Conservation (phyloP, 2,888 invertebrate species). For the Frankliniella intonsa region DNA sequence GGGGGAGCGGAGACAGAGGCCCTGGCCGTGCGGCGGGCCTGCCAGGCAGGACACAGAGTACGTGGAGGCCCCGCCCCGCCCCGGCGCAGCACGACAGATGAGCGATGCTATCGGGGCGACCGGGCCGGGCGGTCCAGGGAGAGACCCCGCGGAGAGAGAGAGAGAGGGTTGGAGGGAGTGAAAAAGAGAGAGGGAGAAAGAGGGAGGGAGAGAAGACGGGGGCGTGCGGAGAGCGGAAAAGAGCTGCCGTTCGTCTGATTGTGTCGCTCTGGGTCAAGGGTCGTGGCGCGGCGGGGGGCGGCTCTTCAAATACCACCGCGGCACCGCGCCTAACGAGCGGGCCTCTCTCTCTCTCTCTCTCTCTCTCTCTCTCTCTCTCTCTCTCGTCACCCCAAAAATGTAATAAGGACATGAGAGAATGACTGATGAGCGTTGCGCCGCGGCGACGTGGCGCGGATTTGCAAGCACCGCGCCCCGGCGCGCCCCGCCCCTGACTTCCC, state of each 20-base stretch:
- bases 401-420: not conserved
- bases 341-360: not conserved
- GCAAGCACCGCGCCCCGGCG: not conserved
- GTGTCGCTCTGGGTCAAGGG: not conserved
- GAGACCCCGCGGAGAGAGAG: not conserved
- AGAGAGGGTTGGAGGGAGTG: not conserved
- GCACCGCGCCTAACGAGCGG: not conserved
- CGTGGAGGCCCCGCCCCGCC: not conserved
- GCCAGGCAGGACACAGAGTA: too few species aligned
- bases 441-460: not conserved
- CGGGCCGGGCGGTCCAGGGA: not conserved
- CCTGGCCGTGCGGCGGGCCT: too few species aligned
- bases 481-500: too few species aligned
- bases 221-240: not conserved
- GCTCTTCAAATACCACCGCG: not conserved
- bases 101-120: not conserved
- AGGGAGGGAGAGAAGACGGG: not conserved
- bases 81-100: not conserved
- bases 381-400: not conserved
- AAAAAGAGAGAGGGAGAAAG: not conserved
- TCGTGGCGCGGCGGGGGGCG: not conserved
- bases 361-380: not conserved
- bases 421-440: not conserved
- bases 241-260: conserved; percentile 1
- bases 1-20: too few species aligned